Evolutionary conservation across 2,113 vertebrate species (phyloP), one percentile per base, ranked within the genome.

Genomic region (Thomomys bottae): DNA sequence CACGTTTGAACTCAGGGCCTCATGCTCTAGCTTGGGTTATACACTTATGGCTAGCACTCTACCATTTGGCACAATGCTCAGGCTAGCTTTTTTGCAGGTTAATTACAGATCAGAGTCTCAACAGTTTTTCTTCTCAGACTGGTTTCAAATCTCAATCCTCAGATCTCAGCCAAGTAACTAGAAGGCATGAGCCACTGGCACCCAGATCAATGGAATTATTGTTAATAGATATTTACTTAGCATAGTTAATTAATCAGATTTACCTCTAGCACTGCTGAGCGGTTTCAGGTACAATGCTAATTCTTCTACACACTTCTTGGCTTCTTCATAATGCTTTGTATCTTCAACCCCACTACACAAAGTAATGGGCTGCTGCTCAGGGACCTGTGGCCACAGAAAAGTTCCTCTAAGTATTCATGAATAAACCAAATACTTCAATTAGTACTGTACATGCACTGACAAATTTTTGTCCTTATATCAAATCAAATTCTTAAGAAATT

Each of bases 231-330:
- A 92, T 14, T 36, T 68, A 32, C 24, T 67, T 77, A 84, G 78
- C 38, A 72, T 23, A 18, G 23, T 75, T 42, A 68, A 75, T 7
- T 86, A 0, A 76, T 7, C 78, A 18, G 15, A 95, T 94, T 96
- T 98, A 99, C 99, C 99, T 99, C 99, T 97, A 1, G 98, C 98
- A 76, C 98, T 99, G 98, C 99, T 99, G 96, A 99, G 99, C 93
- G 99, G 99, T 98, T 99, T 99, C 97, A 99, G 99, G 97, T 99
- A 99, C 96, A 99, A 98, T 23, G 99, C 99, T 97, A 99, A 95
- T 95, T 99, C 99, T 97, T 99, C 99, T 96, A 99, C 99, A 94
- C 99, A 99, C 97, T 99, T 99, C 93, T 98, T 98, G 92, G 99
- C 99, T 96, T 99, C 99, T 93, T 99, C 99, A 97, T 99, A 99